Percentiles rank a stretch among this genome's conserved stretches.
Conservation (phyloP, 2,113 vertebrate species). For the Eulemur macaco region DNA sequence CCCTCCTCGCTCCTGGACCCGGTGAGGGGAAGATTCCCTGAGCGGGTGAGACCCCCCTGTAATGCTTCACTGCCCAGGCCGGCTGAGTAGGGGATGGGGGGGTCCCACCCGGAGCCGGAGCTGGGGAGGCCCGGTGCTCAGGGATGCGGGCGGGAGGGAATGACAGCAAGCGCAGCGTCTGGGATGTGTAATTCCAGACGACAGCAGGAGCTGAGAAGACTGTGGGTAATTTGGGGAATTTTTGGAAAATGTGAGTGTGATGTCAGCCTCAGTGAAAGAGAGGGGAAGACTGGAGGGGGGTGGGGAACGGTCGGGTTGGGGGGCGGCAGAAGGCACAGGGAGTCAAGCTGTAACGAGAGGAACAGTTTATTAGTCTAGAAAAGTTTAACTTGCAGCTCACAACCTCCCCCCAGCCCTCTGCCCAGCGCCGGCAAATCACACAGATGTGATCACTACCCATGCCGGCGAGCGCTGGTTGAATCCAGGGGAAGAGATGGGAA, state of each 20-base stretch:
- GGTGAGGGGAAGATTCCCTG: background rate
- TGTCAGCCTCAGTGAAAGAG: slow-evolving; percentile 31
- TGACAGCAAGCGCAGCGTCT: background rate
- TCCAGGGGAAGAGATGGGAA: background rate
- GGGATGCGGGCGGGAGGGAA: background rate
- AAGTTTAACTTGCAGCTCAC: slow-evolving; percentile 33
- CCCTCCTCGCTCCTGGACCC: background rate
- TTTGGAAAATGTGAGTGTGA: slow-evolving; percentile 55
- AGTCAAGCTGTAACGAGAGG: background rate
- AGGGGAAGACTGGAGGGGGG: background rate
- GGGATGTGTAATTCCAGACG: slow-evolving; percentile 43
- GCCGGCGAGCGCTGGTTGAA: background rate
- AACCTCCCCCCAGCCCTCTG: background rate
- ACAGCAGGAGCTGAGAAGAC: slow-evolving; percentile 33
- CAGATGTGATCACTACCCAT: background rate
- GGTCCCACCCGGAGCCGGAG: background rate
- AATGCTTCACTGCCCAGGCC: background rate
- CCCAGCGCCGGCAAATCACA: background rate
- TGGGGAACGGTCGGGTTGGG: background rate
- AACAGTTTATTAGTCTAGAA: slow-evolving; percentile 43
- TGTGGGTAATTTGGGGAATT: slow-evolving; percentile 31
- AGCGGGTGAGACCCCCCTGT: background rate
- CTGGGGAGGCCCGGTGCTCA: background rate
- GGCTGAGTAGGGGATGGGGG: background rate
- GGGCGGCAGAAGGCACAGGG: background rate